Evolutionary conservation across 1,140 invertebrate genomes (phyloP).

Genomic region (Ceratina australensis): DNA sequence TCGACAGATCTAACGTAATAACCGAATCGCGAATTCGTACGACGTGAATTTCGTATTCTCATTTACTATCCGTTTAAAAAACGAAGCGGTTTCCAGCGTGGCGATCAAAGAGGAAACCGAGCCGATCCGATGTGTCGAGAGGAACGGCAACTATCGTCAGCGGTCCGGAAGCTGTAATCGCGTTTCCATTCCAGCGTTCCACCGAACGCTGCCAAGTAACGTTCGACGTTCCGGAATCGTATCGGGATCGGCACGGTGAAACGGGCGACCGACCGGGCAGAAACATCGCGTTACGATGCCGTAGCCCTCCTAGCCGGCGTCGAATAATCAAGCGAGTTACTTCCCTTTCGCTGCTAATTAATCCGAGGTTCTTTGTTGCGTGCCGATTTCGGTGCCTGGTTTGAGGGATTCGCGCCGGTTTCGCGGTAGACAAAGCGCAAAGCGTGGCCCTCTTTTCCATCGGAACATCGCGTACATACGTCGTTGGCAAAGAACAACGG

Average conservation of each 20-base stretch:
- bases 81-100: background rate
- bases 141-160: background rate
- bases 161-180: slow-evolving; percentile 16
- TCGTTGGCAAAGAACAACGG: background rate
- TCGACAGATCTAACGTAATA: no score
- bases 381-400: background rate
- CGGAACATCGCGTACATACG: background rate
- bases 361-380: background rate
- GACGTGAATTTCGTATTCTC: no score
- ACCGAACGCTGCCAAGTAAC: background rate
- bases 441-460: background rate
- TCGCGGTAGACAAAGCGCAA: background rate
- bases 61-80: no score
- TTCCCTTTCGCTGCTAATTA: background rate
- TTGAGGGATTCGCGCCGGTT: background rate
- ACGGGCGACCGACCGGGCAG: no score
- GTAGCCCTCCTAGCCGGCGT: no score
- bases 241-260: background rate
- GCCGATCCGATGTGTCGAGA: background rate
- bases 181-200: background rate
- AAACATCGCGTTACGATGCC: no score
- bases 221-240: no score
- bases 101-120: background rate
- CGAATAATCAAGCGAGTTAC: no score
- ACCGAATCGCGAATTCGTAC: no score